These are phyloP conservation scores for Pseudochromis fuscus DNA, from an alignment of 2,797 vertebrate species.

Conservation along the genomic window DNA sequence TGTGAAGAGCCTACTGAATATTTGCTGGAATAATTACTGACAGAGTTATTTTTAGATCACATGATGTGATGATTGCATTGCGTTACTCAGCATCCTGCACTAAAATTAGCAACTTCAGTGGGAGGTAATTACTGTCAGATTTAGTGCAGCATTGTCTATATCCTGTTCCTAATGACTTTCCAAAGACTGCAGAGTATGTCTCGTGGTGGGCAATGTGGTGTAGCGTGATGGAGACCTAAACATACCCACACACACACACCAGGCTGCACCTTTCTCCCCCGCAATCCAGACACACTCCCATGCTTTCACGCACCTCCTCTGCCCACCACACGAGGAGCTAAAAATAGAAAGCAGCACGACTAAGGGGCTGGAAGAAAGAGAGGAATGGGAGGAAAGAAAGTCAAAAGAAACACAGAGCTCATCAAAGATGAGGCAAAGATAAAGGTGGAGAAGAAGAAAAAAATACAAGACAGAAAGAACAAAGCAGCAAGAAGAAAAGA, in stretches of 20 bases:
- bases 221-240: slow-evolving; percentile 62
- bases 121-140: slow-evolving; percentile 54
- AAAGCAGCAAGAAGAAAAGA: slow-evolving; percentile 19
- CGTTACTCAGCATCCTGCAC: slow-evolving; percentile 48
- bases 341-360: slow-evolving; percentile 80
- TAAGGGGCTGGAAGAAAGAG: slow-evolving; percentile 65
- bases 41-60: slow-evolving; percentile 54
- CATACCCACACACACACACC: slow-evolving; percentile 42
- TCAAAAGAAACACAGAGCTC: slow-evolving; percentile 34
- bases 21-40: slow-evolving; percentile 38
- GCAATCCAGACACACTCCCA: slow-evolving; percentile 77
- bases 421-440: slow-evolving; percentile 38
- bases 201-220: slow-evolving; percentile 64
- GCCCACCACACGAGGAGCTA: slow-evolving; percentile 82
- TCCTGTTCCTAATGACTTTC: slow-evolving; percentile 55
- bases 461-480: slow-evolving; percentile 15
- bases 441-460: slow-evolving; percentile 14
- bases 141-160: slow-evolving; percentile 38
- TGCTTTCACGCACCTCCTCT: slow-evolving; percentile 80
- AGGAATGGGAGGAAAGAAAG: slow-evolving; percentile 48
- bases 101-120: slow-evolving; percentile 60
- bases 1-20: slow-evolving; percentile 22
- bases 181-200: slow-evolving; percentile 62
- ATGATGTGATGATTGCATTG: slow-evolving; percentile 62
- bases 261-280: slow-evolving; percentile 64